Evolutionary conservation across 2,113 vertebrate species (phyloP), one percentile per base, ranked within the genome.

Genomic region (Ctenomys sociabilis): DNA sequence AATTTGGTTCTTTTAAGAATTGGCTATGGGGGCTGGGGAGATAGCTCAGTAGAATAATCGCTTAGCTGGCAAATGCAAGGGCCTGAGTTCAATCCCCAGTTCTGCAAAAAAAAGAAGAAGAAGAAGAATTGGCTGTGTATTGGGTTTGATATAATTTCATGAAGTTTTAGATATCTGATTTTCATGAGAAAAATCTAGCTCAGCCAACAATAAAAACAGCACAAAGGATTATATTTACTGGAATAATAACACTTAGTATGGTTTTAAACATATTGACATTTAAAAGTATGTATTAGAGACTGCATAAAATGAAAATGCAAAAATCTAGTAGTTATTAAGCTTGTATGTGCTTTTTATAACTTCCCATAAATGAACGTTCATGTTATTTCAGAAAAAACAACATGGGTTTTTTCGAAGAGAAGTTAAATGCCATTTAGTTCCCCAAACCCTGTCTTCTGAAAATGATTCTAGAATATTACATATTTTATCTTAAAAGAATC

Each of bases 291-390:
- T 97, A 97, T 92, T 97, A 97, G 93, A 95, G 95, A 96, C 90
- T 97, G 81, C 97, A 98, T 97, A 98, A 98, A 98, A 90, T 95
- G 95, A 98, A 98, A 98, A 98, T 96, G 94, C 97, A 97, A 97
- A 98, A 98, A 97, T 97, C 96, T 96, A 96, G 98, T 98, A 97
- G 96, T 98, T 98, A 98, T 98, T 98, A 98, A 98, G 97, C 63
- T 59, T 95, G 97, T 98, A 90, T 97, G 93, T 98, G 98, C 94
- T 98, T 98, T 96, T 97, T 97, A 98, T 87, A 98, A 97, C 87
- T 93, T 98, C 97, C 84, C 98, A 96, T 97, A 98, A 98, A 98
- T 87, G 96, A 96, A 92, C 11, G 90, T 95, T 95, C 81, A 92
- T 97, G 91, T 97, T 97, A 98, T 98, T 98, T 97, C 91, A 96